Evolutionary conservation across 2,113 vertebrate genomes (phyloP).

Genomic region (Zosterops pallidus): DNA sequence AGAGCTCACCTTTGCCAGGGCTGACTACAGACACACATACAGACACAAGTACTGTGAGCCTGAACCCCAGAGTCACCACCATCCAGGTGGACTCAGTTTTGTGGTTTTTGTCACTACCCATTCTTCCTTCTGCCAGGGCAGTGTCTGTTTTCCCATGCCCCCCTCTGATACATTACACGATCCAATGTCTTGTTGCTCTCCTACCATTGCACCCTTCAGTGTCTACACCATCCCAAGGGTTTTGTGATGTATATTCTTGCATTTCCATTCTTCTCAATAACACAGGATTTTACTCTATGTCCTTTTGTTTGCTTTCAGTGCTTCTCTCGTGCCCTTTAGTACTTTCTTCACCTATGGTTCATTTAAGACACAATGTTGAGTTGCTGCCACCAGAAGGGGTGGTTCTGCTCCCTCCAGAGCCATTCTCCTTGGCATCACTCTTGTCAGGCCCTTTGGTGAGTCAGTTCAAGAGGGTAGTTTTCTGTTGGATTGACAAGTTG

Average conservation of each 20-base stretch:
- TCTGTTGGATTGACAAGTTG: constrained; percentile 40
- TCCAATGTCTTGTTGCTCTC: background rate
- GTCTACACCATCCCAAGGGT: background rate
- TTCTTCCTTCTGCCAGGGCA: background rate
- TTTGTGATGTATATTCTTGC: background rate
- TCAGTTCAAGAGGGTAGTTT: constrained; percentile 21
- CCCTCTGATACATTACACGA: fast-evolving
- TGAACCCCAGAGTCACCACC: fast-evolving
- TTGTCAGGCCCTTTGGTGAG: constrained; percentile 30
- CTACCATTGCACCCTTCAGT: background rate
- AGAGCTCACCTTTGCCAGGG: background rate
- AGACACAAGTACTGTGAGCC: background rate
- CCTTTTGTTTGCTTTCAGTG: background rate
- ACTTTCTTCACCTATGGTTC: fast-evolving
- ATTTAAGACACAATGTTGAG: background rate
- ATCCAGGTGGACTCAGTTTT: fast-evolving
- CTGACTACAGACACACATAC: background rate
- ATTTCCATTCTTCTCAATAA: background rate
- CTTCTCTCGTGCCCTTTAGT: fast-evolving
- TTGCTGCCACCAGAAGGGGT: background rate
- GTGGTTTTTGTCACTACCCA: fast-evolving
- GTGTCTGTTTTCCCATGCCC: background rate
- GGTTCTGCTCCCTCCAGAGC: background rate
- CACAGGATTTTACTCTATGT: background rate
- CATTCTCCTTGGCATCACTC: background rate